Evolutionary conservation across 2,113 vertebrate species (phyloP).

Genomic region (Silurus glanis): DNA sequence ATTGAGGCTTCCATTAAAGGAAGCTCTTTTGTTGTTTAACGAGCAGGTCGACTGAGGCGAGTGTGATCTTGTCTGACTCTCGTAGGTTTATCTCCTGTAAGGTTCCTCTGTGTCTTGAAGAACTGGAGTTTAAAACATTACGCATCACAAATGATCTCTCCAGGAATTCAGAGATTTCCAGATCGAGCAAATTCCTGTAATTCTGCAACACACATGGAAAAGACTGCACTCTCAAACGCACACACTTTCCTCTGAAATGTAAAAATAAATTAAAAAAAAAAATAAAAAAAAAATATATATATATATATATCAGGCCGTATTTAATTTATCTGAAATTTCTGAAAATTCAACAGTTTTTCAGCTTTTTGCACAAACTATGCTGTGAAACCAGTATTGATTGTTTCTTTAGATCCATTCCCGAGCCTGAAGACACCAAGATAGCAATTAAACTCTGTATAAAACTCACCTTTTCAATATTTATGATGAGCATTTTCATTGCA

Average conservation of each 20-base stretch:
- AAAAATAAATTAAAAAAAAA: too few species aligned
- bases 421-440: constrained; percentile 1
- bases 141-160: neutral
- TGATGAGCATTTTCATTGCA: constrained; percentile 37
- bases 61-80: constrained; percentile 65
- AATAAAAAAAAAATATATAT: neutral
- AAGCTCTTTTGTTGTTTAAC: constrained; percentile 64
- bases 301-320: neutral
- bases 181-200: neutral
- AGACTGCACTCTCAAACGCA: neutral
- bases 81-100: constrained; percentile 61
- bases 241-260: neutral
- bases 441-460: constrained; percentile 38
- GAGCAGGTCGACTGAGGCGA: constrained; percentile 58
- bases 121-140: constrained; percentile 4
- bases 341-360: neutral
- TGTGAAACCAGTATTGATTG: neutral
- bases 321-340: neutral
- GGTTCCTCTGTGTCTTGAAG: constrained; percentile 7
- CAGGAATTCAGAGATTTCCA: neutral
- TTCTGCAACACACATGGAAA: neutral
- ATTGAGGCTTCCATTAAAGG: constrained; percentile 68
- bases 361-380: neutral
- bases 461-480: constrained; percentile 49
- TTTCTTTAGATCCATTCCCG: constrained; percentile 29